Evolutionary conservation across 1,140 invertebrate species (phyloP), one percentile per base, ranked within the genome.

Genomic region (Microvelia longipes): DNA sequence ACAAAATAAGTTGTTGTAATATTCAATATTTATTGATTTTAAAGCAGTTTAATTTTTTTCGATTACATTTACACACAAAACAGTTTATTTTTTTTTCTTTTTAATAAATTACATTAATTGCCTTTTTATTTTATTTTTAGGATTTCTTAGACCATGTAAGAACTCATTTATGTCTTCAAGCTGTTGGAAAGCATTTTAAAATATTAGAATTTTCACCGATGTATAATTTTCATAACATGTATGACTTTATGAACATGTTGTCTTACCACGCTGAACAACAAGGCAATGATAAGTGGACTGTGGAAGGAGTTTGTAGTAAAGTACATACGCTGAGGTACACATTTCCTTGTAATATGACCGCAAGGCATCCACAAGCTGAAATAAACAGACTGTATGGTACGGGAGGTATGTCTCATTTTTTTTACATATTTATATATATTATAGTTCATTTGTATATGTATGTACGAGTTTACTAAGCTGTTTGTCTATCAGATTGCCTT

Each of bases 191-290:
- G 67, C 82, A 88, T 75, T 83, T 93, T 72, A 82, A 86, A 66
- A 83, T 81, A 14, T 77, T 93, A 2, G 82, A 88, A 14, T 87
- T 94, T 70, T 82, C 84, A 24, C 90, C 90, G 0, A 89, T 89
- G 81, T 80, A 84, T 28, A 92, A 91, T 77, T 91, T 92, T 73
- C 89, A 89, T 75, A 93, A 93, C 77, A 80, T 93, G 1, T 92
- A 88, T 75, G 90, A 92, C 77, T 92, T 92, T 74, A 90, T 92
- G 86, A 89, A 88, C 35, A 86, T 91, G 81, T 76, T 90, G 62
- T 88, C 86, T 1, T 92, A 86, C 83, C 90, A 87, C 72, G 83
- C 84, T 1, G 87, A 89, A 74, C 76, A 68, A 29, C 77, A 79
- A 65, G 74, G 72, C 0, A 73, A 69, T 0, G 77, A 81, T 28